Percentiles rank a stretch among this genome's conserved stretches.
phyloP scores from a whole-genome alignment of 2,888 invertebrate species.

The Emmelina monodactyla region DNA sequence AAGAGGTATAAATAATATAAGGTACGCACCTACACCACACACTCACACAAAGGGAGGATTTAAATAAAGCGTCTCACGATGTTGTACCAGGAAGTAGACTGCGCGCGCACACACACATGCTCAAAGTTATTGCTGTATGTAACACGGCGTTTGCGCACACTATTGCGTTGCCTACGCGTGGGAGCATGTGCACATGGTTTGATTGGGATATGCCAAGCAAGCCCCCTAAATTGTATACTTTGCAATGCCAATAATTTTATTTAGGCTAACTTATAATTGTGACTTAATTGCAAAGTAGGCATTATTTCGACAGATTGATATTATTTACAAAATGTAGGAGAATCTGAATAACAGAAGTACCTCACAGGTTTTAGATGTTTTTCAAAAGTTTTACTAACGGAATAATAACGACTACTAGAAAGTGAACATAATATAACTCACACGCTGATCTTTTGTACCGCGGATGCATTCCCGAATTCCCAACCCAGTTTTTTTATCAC shows the following conservation, averaged over 20 bases:
- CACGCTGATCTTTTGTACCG: too few relatives aligned
- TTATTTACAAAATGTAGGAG: too few relatives aligned
- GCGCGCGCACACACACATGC: conserved; percentile 47
- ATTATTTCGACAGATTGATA: too few relatives aligned
- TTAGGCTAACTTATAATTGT: too few relatives aligned
- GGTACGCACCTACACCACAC: conserved; percentile 39
- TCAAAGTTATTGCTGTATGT: conserved; percentile 29
- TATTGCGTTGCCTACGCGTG: conserved; percentile 55
- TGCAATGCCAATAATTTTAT: too few relatives aligned
- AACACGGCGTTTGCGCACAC: conserved; percentile 60
- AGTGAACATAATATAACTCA: conserved; percentile 39
- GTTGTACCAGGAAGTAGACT: conserved; percentile 64
- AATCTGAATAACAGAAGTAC: too few relatives aligned
- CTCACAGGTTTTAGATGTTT: too few relatives aligned
- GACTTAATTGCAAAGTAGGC: too few relatives aligned
- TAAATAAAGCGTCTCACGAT: conserved; percentile 58
- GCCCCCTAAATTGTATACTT: conserved; percentile 59
- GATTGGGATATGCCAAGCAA: conserved; percentile 59
- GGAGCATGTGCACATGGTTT: conserved; percentile 64
- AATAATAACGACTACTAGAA: too few relatives aligned
- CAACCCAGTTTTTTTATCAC: conserved; percentile 51
- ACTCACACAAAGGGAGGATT: conserved; percentile 56
- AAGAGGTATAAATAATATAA: conserved; percentile 43
- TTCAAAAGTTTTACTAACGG: too few relatives aligned
- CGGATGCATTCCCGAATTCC: too few relatives aligned